Percentiles rank a stretch among this genome's conserved stretches.
Conservation (phyloP, 2,888 invertebrate genomes). For the Tiliacea aurago region DNA sequence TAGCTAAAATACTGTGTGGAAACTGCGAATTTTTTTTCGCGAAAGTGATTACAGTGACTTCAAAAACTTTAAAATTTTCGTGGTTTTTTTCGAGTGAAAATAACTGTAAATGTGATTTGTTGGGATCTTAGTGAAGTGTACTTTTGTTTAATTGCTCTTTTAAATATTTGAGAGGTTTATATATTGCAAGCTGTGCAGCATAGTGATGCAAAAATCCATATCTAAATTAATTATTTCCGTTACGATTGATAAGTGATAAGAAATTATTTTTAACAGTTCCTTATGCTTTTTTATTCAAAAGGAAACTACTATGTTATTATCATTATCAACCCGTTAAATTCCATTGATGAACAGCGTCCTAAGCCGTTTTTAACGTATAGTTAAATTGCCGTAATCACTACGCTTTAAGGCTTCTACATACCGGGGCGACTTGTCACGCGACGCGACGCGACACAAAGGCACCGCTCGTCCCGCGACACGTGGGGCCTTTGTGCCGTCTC, state of each 20-base stretch:
- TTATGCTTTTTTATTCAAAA: background rate
- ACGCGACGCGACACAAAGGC: too few relatives aligned
- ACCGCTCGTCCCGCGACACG: too few relatives aligned
- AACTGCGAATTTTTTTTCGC: too few relatives aligned
- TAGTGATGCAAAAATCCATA: slow-evolving; percentile 31
- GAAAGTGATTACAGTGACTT: slow-evolving; percentile 24
- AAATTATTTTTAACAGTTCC: background rate
- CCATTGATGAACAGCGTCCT: background rate
- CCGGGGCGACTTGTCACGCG: too few relatives aligned
- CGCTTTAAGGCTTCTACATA: too few relatives aligned
- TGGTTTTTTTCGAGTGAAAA: slow-evolving; percentile 24
- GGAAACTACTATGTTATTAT: background rate
- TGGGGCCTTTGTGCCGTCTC: too few relatives aligned
- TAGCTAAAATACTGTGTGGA: slow-evolving; percentile 32
- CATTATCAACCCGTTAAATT: too few relatives aligned
- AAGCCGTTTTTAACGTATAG: too few relatives aligned
- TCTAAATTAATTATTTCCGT: slow-evolving; percentile 25
- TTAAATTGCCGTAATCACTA: too few relatives aligned
- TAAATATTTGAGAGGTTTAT: background rate
- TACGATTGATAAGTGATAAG: slow-evolving; percentile 3
- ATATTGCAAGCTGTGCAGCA: background rate
- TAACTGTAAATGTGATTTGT: background rate
- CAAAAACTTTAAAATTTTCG: background rate
- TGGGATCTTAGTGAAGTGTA: slow-evolving; percentile 7
- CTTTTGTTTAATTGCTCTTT: slow-evolving; percentile 13